Base-by-base conservation (phyloP, 2,797 vertebrate genomes). In the Peromyscus eremicus region DNA sequence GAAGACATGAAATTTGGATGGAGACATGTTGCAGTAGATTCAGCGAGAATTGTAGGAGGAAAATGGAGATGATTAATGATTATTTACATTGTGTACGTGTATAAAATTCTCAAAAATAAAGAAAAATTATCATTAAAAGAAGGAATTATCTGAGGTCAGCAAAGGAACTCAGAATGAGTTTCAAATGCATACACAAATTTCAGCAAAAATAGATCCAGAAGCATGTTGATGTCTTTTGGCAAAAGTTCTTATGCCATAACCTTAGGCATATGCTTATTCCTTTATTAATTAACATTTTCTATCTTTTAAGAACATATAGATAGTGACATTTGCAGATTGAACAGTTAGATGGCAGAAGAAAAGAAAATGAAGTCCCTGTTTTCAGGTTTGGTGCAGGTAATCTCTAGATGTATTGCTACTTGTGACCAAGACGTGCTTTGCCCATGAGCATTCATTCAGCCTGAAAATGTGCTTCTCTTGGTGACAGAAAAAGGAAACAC, bases 91-190 rank as follows among this genome's bases (percentile, higher is more conserved):
- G 46, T 16, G 55, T 37, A 25, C 21, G 11, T 71, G 32, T 71
- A 52, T 71, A n/a, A 70, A 52, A 70, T 86, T 86, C 21, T 70
- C 32, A 52, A 9, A 21, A n/a, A 52, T 86, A n/a, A 86, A 49
- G 34, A 85, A 3, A n/a, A 6, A 87, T 55, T 81, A 92, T 73
- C 16, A 84, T 88, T 81, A 64, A 82, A 1, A 37, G 34, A 94
- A 57, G 27, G 76, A 77, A 91, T 92, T 89, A 46, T 25, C 16
- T 79, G 80, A 49, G 3, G 32, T 84, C 89, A 92, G 68, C 34
- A 94, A 93, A 80, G 32, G n/a, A 60, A 37, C 32, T 81, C 71
- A 37, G 29, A 94, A 76, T 87, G 23, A 91, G n/a, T 77, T 94
- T 95, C 32, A 95, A 85, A 76, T 55, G 37, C 57, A 40, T 9